phyloP scores from a whole-genome alignment of 2,113 vertebrate genomes.

The Serinus canaria region DNA sequence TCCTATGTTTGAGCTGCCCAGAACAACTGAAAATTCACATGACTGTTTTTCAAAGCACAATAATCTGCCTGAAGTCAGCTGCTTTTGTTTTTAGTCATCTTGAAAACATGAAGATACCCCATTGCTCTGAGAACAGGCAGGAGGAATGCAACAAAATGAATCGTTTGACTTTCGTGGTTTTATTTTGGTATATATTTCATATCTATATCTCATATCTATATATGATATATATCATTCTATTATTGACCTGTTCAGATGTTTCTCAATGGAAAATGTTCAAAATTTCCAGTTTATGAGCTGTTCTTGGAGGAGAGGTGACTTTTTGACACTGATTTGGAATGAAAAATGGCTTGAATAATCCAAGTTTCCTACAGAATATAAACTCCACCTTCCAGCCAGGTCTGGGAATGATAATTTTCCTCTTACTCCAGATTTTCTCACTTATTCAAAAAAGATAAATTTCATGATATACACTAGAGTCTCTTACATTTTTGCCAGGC shows the following conservation, averaged over 20 bases:
- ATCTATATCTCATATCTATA: not conserved
- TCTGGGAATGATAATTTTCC: not conserved
- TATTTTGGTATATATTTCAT: not conserved
- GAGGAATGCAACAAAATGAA: not conserved
- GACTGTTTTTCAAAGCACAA: not conserved
- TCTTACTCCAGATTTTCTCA: not conserved
- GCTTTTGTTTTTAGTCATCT: not conserved
- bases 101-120: not conserved
- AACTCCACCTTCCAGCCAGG: not conserved
- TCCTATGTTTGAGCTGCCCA: not conserved
- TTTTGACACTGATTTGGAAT: constrained; percentile 7
- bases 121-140: not conserved
- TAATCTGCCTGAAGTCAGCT: not conserved
- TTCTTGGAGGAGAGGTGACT: not conserved
- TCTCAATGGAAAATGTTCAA: not conserved
- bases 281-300: not conserved
- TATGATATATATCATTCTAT: not conserved
- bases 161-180: not conserved
- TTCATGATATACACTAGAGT: not conserved
- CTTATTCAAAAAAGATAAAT: not conserved
- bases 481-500: not conserved
- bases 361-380: not conserved
- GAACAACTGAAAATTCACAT: not conserved
- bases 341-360: not conserved
- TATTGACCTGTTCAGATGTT: not conserved